Evolutionary conservation across 2,888 invertebrate genomes (phyloP).

Genomic region (Cryptus viduatorius): DNA sequence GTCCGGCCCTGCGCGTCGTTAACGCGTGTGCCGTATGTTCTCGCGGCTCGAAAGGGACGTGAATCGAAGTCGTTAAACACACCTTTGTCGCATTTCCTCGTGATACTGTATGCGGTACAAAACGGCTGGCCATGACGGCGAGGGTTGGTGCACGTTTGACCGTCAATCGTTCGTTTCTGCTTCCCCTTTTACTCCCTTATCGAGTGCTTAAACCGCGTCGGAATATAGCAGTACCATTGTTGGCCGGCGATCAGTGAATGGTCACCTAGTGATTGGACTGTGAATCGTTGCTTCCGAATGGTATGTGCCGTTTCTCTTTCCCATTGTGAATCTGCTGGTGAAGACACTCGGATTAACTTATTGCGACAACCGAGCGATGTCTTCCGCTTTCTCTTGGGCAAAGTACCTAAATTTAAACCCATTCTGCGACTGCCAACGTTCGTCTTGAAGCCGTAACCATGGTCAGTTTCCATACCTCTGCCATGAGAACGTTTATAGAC

Average conservation of each 20-base stretch:
- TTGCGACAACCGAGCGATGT: not conserved
- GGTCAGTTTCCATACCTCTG: not conserved
- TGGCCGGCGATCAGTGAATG: not conserved
- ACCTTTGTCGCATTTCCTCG: conserved; percentile 48
- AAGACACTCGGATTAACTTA: not conserved
- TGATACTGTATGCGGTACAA: conserved; percentile 41
- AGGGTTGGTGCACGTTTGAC: conserved; percentile 30
- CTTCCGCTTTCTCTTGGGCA: not conserved
- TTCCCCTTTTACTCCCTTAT: conserved; percentile 14
- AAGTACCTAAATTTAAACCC: not conserved
- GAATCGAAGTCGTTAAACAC: conserved; percentile 60
- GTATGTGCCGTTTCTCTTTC: not conserved
- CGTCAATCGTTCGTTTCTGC: conserved; percentile 12
- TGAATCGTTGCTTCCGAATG: not conserved
- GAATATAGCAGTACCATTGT: not conserved
- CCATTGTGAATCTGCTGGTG: conserved; percentile 1
- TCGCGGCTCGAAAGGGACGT: conserved; percentile 23
- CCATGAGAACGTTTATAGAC: not conserved
- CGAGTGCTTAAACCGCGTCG: not conserved
- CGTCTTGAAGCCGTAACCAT: not conserved
- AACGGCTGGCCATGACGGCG: conserved; percentile 21
- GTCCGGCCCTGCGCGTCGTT: conserved; percentile 15
- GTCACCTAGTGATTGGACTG: not conserved
- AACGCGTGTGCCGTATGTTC: conserved; percentile 49
- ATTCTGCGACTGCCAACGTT: not conserved